A percentile compares a stretch with the other conserved stretches of the same genome.
phyloP scores from a whole-genome alignment of 1,140 invertebrate genomes.

The Schlechtendalia chinensis region DNA sequence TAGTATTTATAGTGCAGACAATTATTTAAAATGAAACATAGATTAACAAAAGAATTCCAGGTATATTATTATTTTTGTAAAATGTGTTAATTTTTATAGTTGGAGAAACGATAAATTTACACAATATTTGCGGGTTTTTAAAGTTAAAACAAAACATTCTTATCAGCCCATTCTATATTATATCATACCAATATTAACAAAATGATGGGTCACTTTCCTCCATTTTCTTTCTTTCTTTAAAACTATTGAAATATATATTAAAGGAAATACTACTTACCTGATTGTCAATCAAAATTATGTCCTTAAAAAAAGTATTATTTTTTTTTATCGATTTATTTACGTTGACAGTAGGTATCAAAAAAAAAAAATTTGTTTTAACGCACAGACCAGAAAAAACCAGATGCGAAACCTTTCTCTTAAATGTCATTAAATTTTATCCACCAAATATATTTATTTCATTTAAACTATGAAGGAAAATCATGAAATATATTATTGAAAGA shows the following conservation, averaged over 20 bases:
- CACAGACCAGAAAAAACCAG: constrained; percentile 48
- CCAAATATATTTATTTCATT: neutral
- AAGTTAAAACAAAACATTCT: constrained; percentile 3
- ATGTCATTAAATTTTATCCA: constrained; percentile 36
- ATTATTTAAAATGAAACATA: neutral
- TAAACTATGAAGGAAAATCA: constrained; percentile 22
- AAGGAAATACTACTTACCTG: constrained; percentile 49
- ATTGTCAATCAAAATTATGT: constrained; percentile 47
- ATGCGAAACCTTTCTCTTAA: constrained; percentile 49
- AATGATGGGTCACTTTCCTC: constrained; percentile 49
- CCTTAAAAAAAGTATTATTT: constrained; percentile 37
- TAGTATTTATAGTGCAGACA: no score
- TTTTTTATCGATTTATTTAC: constrained; percentile 43
- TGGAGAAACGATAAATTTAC: neutral
- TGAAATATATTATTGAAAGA: constrained; percentile 17
- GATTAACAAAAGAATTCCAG: neutral
- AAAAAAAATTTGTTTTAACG: constrained; percentile 31
- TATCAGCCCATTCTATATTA: constrained; percentile 26
- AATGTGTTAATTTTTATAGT: neutral
- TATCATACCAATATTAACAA: constrained; percentile 16
- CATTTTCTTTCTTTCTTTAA: constrained; percentile 34
- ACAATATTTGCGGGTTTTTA: neutral
- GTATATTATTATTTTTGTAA: neutral
- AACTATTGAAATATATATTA: constrained; percentile 39
- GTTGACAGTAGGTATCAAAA: constrained; percentile 41